A percentile compares a stretch with the other conserved stretches of the same genome.
Conservation (phyloP, 2,797 vertebrate genomes). For the Mycteria americana region DNA sequence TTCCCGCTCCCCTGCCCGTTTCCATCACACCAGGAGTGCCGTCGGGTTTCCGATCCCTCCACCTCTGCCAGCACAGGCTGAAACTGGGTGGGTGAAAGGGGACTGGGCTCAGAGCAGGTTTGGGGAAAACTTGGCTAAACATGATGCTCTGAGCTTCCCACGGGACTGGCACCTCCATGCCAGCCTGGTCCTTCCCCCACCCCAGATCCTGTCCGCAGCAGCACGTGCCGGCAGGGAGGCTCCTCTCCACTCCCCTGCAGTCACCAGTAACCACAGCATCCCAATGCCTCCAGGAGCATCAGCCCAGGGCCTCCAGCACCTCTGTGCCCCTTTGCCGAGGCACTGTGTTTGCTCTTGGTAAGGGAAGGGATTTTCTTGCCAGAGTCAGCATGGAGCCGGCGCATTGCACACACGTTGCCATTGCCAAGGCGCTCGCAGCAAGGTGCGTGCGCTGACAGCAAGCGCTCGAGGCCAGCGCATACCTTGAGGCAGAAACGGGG, state of each 20-base stretch:
- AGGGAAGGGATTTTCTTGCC: background rate
- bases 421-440: rapidly evolving
- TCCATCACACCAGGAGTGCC: background rate
- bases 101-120: rapidly evolving
- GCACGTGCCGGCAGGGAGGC: rapidly evolving
- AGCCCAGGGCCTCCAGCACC: background rate
- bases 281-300: background rate
- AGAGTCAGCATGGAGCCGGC: rapidly evolving
- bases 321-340: background rate
- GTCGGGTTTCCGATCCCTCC: background rate
- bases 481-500: background rate
- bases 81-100: background rate
- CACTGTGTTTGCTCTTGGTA: background rate
- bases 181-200: background rate
- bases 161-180: background rate
- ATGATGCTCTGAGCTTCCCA: background rate
- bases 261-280: background rate
- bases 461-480: rapidly evolving
- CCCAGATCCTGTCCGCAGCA: background rate
- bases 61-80: background rate
- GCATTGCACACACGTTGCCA: background rate
- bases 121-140: background rate
- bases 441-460: background rate
- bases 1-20: background rate
- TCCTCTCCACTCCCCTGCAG: background rate